phyloP scores from a whole-genome alignment of 2,888 invertebrate genomes.

The Leptinotarsa juncta region DNA sequence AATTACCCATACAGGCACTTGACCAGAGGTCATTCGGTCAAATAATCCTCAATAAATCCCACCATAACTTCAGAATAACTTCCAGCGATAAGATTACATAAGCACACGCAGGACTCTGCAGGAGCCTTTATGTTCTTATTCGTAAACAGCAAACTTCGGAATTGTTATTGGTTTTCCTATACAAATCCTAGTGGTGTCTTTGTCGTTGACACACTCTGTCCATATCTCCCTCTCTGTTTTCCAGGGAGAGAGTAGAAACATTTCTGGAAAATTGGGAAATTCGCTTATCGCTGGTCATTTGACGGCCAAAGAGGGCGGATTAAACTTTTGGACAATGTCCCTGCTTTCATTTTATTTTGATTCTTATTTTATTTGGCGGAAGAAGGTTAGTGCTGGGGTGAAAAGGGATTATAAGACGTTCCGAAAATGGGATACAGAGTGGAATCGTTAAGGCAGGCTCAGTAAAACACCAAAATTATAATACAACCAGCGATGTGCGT shows the following conservation, averaged over 20 bases:
- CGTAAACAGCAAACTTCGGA: slow-evolving; percentile 36
- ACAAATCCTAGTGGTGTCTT: background rate
- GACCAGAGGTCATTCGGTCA: slow-evolving; percentile 46
- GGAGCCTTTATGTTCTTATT: slow-evolving; percentile 39
- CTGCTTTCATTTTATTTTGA: slow-evolving; percentile 57
- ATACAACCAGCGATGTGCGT: too few relatives aligned
- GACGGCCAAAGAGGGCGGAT: slow-evolving; percentile 41
- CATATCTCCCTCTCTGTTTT: background rate
- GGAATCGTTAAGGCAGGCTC: background rate
- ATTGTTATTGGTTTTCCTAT: slow-evolving; percentile 9
- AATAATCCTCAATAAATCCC: slow-evolving; percentile 50
- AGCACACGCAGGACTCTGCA: slow-evolving; percentile 36
- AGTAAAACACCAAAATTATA: too few relatives aligned
- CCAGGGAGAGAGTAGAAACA: slow-evolving; percentile 17
- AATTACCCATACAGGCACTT: slow-evolving; percentile 38
- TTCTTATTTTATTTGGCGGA: slow-evolving; percentile 60
- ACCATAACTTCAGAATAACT: slow-evolving; percentile 49
- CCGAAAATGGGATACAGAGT: background rate
- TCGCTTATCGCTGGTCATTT: slow-evolving; percentile 39
- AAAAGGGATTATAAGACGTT: slow-evolving; percentile 39
- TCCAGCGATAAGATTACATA: slow-evolving; percentile 48
- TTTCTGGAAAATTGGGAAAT: slow-evolving; percentile 23
- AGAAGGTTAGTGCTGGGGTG: slow-evolving; percentile 49
- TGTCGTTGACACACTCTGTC: background rate
- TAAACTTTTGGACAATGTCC: slow-evolving; percentile 57